These are phyloP conservation scores for Tenthredo amoena DNA, from an alignment of 2,888 invertebrate species.

Conservation along the genomic window DNA sequence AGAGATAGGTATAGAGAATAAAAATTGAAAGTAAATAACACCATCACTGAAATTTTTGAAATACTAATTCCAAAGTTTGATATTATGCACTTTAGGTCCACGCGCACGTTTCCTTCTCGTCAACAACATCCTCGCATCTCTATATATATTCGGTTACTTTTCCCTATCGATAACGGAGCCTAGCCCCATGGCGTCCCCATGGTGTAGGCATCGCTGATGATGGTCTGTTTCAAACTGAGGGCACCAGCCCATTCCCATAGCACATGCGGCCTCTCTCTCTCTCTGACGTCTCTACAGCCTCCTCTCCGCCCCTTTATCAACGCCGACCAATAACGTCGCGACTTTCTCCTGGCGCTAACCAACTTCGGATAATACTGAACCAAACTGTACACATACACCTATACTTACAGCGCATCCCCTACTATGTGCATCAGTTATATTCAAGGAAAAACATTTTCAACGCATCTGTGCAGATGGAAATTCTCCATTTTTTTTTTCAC, in stretches of 20 bases:
- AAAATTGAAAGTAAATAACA: too few relatives aligned
- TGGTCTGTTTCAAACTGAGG: conserved; percentile 76
- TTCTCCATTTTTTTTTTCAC: too few relatives aligned
- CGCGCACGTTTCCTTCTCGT: neutral
- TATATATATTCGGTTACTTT: too few relatives aligned
- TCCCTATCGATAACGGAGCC: conserved; percentile 14
- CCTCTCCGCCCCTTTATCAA: conserved; percentile 56
- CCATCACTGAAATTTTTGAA: neutral
- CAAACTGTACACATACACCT: neutral
- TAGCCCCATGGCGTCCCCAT: conserved; percentile 54
- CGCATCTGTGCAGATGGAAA: too few relatives aligned
- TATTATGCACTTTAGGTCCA: neutral
- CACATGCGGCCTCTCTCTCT: conserved; percentile 73
- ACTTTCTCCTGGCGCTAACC: conserved; percentile 62
- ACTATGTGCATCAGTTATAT: neutral
- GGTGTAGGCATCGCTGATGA: conserved; percentile 73
- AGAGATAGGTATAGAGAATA: too few relatives aligned
- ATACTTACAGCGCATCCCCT: neutral
- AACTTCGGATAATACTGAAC: conserved; percentile 52
- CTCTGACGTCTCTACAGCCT: conserved; percentile 61
- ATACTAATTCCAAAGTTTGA: neutral
- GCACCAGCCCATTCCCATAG: conserved; percentile 70
- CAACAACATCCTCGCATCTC: too few relatives aligned
- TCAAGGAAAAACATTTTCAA: too few relatives aligned
- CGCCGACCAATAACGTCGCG: conserved; percentile 58